Evolutionary conservation across 1,140 invertebrate genomes (phyloP).

Genomic region (Drosophila kohkoa): DNA sequence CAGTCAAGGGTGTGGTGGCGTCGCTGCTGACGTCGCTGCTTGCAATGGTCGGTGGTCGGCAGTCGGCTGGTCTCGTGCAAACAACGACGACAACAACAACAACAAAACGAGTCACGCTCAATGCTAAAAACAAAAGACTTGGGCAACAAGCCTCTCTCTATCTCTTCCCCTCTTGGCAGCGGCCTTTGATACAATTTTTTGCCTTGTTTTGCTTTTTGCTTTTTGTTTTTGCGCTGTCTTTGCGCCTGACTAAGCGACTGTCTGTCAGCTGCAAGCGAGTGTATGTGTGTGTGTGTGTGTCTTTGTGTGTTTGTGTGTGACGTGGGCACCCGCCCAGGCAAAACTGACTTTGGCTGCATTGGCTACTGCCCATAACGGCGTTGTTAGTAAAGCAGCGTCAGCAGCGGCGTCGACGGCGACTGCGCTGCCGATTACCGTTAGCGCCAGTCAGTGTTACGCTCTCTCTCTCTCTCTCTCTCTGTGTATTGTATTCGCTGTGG

Average conservation of each 20-base stretch:
- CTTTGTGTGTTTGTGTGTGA: constrained; percentile 56
- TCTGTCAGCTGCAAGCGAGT: constrained; percentile 37
- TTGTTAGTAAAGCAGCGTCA: constrained; percentile 73
- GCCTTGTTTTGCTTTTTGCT: too few species aligned
- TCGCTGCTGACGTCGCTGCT: constrained; percentile 59
- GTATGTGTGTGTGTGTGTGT: constrained; percentile 40
- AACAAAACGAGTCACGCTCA: constrained; percentile 83
- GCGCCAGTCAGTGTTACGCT: constrained; percentile 58
- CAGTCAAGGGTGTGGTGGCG: constrained; percentile 84
- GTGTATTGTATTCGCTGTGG: constrained; percentile 57
- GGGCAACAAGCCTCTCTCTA: constrained; percentile 54
- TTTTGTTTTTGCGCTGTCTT: constrained; percentile 26
- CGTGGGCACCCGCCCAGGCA: constrained; percentile 77
- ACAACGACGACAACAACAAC: constrained; percentile 51
- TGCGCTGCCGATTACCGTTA: constrained; percentile 78
- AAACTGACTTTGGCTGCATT: constrained; percentile 32
- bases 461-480: constrained; percentile 12
- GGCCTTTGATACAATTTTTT: constrained; percentile 78
- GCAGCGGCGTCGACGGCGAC: constrained; percentile 18
- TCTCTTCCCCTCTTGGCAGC: constrained; percentile 40
- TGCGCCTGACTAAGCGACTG: constrained; percentile 54
- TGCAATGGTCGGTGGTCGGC: constrained; percentile 53
- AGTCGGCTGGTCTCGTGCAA: constrained; percentile 69
- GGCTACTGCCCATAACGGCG: constrained; percentile 82
- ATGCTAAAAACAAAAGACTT: constrained; percentile 83